Conservation (phyloP, 2,888 invertebrate species). For the Pherbina coryleti region DNA sequence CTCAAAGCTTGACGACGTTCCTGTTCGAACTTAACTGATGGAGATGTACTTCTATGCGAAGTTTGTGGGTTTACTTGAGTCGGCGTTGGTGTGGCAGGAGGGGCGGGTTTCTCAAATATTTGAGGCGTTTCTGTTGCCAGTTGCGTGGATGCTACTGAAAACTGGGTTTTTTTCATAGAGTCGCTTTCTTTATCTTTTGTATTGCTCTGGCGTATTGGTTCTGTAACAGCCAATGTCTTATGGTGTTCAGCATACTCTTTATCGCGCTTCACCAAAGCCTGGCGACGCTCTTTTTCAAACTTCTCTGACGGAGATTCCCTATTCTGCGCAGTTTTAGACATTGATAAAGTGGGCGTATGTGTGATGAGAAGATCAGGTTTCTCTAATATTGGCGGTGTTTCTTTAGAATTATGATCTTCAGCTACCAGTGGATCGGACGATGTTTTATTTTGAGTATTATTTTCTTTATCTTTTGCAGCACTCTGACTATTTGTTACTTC, state of each 20-base stretch:
- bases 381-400: too few relatives aligned
- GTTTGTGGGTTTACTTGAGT: conserved; percentile 49
- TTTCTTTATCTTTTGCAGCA: conserved; percentile 60
- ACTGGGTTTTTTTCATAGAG: too few relatives aligned
- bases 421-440: too few relatives aligned
- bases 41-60: conserved; percentile 62
- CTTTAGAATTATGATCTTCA: too few relatives aligned
- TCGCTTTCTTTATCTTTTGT: too few relatives aligned
- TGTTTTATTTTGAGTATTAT: conserved; percentile 33
- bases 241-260: neutral
- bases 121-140: too few relatives aligned
- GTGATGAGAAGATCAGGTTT: too few relatives aligned
- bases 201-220: too few relatives aligned
- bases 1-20: too few relatives aligned
- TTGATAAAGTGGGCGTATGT: conserved; percentile 40
- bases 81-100: neutral
- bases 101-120: too few relatives aligned
- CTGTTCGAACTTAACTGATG: conserved; percentile 55
- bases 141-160: too few relatives aligned
- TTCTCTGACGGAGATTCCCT: conserved; percentile 64
- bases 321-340: conserved; percentile 57
- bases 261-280: too few relatives aligned
- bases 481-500: conserved; percentile 50
- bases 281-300: neutral
- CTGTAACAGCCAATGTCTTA: neutral